phyloP scores from a whole-genome alignment of 2,113 vertebrate genomes.

The Proteles cristata region DNA sequence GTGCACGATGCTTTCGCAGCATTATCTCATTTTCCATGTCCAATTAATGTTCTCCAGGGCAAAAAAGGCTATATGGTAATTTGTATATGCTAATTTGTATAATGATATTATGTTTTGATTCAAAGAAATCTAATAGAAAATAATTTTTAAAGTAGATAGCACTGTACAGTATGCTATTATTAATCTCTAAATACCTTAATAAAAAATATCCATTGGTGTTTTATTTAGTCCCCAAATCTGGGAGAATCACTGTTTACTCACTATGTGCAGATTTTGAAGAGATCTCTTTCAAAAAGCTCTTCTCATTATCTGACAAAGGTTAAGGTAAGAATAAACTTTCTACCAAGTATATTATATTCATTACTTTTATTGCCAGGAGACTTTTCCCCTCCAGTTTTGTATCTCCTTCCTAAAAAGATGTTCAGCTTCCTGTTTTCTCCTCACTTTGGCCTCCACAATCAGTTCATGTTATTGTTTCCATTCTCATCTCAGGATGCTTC shows the following conservation, averaged over 20 bases:
- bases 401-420: background rate
- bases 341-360: background rate
- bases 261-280: background rate
- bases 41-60: background rate
- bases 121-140: background rate
- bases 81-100: background rate
- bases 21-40: background rate
- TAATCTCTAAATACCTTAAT: background rate
- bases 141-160: background rate
- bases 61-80: background rate
- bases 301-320: background rate
- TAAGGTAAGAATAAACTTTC: background rate
- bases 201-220: background rate
- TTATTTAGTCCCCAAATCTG: background rate
- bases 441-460: background rate
- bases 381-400: background rate
- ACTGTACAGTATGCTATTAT: background rate
- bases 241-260: background rate
- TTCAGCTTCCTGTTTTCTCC: background rate
- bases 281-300: background rate
- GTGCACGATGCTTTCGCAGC: background rate
- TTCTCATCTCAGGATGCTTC: background rate
- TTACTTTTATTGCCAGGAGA: background rate
- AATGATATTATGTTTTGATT: background rate
- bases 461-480: background rate